Conservation (phyloP, 2,113 vertebrate genomes). For the rat (Rattus norvegicus) region GRCr8 NC_086033.1:69290001-69290500, state of each 20-base stretch:
- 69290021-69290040: background rate
- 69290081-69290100: too few species aligned
- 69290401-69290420: background rate
- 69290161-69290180: background rate
- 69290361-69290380: background rate
- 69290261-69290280: background rate
- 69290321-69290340: background rate
- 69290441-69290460: background rate
- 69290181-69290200: background rate
- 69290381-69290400: background rate
- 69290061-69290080: background rate
- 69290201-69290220: background rate
- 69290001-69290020: too few species aligned
- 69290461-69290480: background rate
- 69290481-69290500: background rate
- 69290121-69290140: background rate
- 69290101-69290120: background rate
- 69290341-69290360: constrained; percentile 17
- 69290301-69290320: background rate
- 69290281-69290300: background rate
- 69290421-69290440: background rate
- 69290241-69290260: background rate
- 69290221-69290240: background rate
- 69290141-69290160: background rate
- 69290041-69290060: background rate